phyloP scores from a whole-genome alignment of 2,888 invertebrate species.

The Polydrusus tereticollis region DNA sequence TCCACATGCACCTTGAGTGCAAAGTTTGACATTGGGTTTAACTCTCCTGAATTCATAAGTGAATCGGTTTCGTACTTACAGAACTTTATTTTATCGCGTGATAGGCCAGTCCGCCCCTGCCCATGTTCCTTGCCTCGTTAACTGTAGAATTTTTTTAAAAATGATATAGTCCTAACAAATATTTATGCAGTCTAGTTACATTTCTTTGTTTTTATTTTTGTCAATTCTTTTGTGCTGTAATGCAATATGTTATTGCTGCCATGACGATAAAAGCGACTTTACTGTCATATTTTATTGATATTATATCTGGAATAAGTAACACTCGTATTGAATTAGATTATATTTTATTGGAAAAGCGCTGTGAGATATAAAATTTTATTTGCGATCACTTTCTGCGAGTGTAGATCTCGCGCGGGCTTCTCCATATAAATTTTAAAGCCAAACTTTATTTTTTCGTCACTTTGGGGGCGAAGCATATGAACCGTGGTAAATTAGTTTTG shows the following conservation, averaged over 20 bases:
- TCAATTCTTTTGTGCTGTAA: constrained; percentile 47
- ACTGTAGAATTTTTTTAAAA: neutral
- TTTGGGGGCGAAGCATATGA: constrained; percentile 59
- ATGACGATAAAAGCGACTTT: constrained; percentile 58
- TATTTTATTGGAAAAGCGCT: constrained; percentile 55
- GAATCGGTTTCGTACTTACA: too few relatives aligned
- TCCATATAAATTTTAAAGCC: constrained; percentile 61
- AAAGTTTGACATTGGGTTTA: too few relatives aligned
- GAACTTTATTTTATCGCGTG: too few relatives aligned
- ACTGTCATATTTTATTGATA: constrained; percentile 60
- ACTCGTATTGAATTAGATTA: constrained; percentile 60
- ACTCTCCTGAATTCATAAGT: too few relatives aligned
- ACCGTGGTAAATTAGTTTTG: constrained; percentile 66
- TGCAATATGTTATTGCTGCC: constrained; percentile 58
- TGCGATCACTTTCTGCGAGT: constrained; percentile 53
- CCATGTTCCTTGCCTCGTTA: too few relatives aligned
- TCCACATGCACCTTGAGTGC: too few relatives aligned
- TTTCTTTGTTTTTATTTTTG: constrained; percentile 43
- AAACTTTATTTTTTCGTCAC: constrained; percentile 51
- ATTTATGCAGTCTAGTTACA: constrained; percentile 19
- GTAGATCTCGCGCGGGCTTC: constrained; percentile 36
- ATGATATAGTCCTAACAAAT: neutral
- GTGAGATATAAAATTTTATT: constrained; percentile 62
- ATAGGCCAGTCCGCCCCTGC: too few relatives aligned
- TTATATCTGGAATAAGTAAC: constrained; percentile 60